Evolutionary conservation across 2,797 vertebrate genomes (phyloP), one percentile per base, ranked within the genome.

Genomic region (Margarornis squamiger): DNA sequence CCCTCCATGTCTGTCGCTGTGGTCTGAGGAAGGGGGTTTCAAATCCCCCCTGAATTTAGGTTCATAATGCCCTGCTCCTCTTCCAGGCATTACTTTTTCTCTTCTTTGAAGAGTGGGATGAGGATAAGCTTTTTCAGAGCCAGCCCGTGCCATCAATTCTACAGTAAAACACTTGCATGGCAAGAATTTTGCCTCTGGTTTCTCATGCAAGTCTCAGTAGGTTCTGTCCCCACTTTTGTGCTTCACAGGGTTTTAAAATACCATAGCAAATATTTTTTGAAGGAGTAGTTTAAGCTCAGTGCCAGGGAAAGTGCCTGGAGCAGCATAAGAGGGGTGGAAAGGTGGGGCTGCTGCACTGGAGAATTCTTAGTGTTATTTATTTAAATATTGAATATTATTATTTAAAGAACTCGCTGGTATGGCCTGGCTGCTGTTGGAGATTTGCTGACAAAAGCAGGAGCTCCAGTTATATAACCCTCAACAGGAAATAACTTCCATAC

Each of bases 1-100:
- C 27, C 34, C 22, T 10, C 32, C 48, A 0, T 0, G 1, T 22
- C n/a, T 68, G 51, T 51, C n/a, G 23, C 7, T 13, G 5, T 38
- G 79, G 3, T 26, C 17, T 49, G 30, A 38, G 36, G 18, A 10
- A 48, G 38, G 18, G 29, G n/a, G 5, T 49, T 57, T 41, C 41
- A 70, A 26, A 66, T 8, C 41, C 34, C 34, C 51, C 23, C 65
- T 36, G 16, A 59, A 27, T 13, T 59, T 12, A 27, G 58, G 24
- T 59, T 70, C 13, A 14, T 30, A 26, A 10, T 45, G 41, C 49
- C 10, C 3, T 3, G 3, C 10, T 65, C 17, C 46, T 62, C 23
- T 70, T 61, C 26, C 71, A 90, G 43, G 46, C 43, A 11, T 65
- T 62, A 7, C n/a, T 58, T 26, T 16, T 65, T 18, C 41, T 70